phyloP scores from a whole-genome alignment of 2,113 vertebrate species.

The Micromys minutus region DNA sequence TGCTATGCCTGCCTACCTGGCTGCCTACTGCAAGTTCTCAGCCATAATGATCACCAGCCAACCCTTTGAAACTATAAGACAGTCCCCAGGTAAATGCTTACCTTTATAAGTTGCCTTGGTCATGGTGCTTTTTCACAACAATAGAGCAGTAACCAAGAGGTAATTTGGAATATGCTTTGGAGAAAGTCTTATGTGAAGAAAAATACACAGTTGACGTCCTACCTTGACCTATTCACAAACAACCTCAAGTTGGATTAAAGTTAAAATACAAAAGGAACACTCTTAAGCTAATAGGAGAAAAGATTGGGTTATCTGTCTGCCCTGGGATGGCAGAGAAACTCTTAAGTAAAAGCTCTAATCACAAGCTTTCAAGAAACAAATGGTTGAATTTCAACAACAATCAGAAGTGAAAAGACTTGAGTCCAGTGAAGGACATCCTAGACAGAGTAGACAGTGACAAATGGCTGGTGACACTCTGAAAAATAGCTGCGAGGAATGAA shows the following conservation, averaged over 20 bases:
- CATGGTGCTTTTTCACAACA: no score
- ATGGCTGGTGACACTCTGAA: not conserved
- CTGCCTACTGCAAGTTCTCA: not conserved
- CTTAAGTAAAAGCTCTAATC: not conserved
- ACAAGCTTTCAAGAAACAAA: not conserved
- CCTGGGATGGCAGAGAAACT: not conserved
- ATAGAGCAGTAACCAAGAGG: not conserved
- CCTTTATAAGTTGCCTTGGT: not conserved
- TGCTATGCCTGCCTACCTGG: not conserved
- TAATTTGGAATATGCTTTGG: not conserved
- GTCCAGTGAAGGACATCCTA: not conserved
- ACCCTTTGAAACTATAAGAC: not conserved
- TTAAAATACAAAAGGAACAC: not conserved
- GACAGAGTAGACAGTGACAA: not conserved
- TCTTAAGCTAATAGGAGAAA: constrained; percentile 8
- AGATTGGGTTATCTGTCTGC: not conserved
- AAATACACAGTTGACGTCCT: not conserved
- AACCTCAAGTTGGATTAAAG: not conserved
- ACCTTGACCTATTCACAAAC: not conserved
- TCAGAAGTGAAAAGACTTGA: not conserved
- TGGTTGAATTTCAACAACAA: not conserved
- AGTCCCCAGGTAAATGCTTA: not conserved
- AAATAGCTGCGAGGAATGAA: not conserved
- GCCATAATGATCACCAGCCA: not conserved
- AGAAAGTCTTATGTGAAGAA: not conserved